A percentile compares a stretch with the other conserved stretches of the same genome.
phyloP scores from a whole-genome alignment of 2,113 vertebrate genomes.

The Pycnonotus jocosus region DNA sequence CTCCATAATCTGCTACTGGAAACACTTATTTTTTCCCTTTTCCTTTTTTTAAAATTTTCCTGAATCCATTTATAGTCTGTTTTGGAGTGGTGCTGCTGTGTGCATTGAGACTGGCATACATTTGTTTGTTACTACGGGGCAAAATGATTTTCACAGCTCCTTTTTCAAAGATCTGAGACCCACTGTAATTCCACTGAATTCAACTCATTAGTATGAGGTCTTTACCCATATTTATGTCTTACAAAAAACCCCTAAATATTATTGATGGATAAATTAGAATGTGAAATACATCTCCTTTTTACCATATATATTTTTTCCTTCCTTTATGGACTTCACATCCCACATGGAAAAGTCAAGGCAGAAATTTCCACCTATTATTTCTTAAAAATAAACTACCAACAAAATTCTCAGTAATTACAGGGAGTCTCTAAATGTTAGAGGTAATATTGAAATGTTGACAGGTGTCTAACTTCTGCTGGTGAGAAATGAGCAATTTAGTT shows the following conservation, averaged over 20 bases:
- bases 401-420: background rate
- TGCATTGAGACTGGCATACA: background rate
- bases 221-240: background rate
- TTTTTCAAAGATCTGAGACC: background rate
- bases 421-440: background rate
- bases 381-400: conserved; percentile 2
- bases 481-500: background rate
- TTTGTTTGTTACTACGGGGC: background rate
- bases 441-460: conserved; percentile 14
- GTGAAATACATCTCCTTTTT: background rate
- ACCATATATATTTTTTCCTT: background rate
- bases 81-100: background rate
- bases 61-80: background rate
- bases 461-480: background rate
- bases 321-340: background rate
- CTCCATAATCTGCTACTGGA: background rate
- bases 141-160: background rate
- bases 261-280: background rate
- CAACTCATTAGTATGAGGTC: background rate
- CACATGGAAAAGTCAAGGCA: background rate
- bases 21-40: background rate
- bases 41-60: background rate
- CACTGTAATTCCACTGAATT: background rate
- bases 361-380: background rate
- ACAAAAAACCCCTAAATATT: background rate